phyloP scores from a whole-genome alignment of 37 sponge, comb jelly and placozoan genomes.

The Bolinopsis microptera region DNA sequence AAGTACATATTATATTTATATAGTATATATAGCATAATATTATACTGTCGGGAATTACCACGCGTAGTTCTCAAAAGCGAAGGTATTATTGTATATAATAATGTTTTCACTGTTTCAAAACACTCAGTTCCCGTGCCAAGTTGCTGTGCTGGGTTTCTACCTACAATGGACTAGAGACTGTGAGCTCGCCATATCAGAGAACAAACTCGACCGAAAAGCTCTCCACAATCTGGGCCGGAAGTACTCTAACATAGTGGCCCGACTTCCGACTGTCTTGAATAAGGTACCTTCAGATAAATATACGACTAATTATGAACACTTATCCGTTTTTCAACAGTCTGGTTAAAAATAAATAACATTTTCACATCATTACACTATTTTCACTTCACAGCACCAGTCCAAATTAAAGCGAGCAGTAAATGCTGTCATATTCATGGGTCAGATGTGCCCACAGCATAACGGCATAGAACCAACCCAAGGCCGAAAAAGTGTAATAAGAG shows the following conservation, averaged over 20 bases:
- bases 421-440: neutral
- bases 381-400: slow-evolving; percentile 5
- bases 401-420: slow-evolving; percentile 1
- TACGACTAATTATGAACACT: no score
- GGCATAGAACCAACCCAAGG: no score
- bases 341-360: neutral
- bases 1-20: no score
- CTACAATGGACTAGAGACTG: slow-evolving; percentile 83
- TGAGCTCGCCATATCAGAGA: slow-evolving; percentile 67
- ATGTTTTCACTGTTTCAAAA: no score
- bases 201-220: slow-evolving; percentile 37
- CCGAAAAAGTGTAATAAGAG: no score
- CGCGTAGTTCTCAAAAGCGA: no score
- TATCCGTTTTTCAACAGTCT: neutral
- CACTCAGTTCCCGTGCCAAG: slow-evolving; percentile 71
- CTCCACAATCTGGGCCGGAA: slow-evolving; percentile 20
- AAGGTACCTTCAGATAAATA: slow-evolving; percentile 6
- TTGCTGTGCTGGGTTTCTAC: slow-evolving; percentile 74
- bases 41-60: no score
- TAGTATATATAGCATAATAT: no score
- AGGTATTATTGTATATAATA: no score
- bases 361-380: no score
- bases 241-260: slow-evolving; percentile 8
- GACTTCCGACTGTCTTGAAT: slow-evolving; percentile 23
- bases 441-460: neutral